phyloP scores from a whole-genome alignment of 2,797 vertebrate genomes.

The Acanthopagrus latus region DNA sequence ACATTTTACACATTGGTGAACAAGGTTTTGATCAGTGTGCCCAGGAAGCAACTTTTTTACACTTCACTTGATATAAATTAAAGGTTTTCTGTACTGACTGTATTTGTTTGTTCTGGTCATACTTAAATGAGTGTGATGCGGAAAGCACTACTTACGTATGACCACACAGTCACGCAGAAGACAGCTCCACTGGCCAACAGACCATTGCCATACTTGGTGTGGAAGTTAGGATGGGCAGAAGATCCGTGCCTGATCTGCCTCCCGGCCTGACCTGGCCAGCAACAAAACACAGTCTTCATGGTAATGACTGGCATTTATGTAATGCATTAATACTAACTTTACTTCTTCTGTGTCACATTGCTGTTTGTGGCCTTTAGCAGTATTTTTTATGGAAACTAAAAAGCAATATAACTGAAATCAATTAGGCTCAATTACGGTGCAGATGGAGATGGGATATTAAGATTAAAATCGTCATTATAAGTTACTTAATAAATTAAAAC shows the following conservation, averaged over 20 bases:
- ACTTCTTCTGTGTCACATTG: background rate
- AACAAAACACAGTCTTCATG: background rate
- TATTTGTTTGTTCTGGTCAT: background rate
- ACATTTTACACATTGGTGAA: too few species aligned
- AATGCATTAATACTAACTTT: background rate
- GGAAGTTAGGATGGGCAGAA: conserved; percentile 64
- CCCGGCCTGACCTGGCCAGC: conserved; percentile 73
- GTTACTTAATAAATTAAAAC: background rate
- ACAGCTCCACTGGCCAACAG: conserved; percentile 66
- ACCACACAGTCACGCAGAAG: conserved; percentile 82
- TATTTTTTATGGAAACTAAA: background rate
- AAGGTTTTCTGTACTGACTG: background rate
- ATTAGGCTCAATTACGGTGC: background rate
- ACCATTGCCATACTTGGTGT: conserved; percentile 79
- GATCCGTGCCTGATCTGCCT: conserved; percentile 81
- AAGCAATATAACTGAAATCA: background rate
- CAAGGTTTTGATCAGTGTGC: background rate
- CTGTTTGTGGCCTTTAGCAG: background rate
- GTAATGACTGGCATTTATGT: background rate
- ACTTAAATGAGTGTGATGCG: background rate
- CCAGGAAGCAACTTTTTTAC: background rate
- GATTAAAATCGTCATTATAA: background rate
- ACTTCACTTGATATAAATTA: background rate
- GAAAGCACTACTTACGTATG: conserved; percentile 76
- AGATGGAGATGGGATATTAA: background rate